These are phyloP conservation scores for Cephus spinipes DNA, from an alignment of 2,888 invertebrate genomes.

Conservation along the genomic window DNA sequence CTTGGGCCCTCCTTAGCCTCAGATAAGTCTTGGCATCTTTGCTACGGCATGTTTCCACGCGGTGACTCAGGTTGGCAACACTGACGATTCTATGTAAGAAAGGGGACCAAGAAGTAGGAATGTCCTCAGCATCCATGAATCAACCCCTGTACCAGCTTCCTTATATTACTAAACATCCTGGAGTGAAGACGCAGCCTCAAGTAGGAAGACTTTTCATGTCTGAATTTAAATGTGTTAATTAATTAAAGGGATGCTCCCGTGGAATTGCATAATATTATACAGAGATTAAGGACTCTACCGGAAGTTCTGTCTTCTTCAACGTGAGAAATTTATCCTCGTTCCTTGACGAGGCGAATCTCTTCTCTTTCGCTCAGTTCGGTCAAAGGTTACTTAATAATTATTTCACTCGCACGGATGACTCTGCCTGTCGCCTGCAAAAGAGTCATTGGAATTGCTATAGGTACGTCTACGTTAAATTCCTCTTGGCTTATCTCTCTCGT, in stretches of 20 bases:
- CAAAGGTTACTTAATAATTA: too few species aligned
- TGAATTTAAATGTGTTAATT: constrained; percentile 33
- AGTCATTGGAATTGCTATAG: too few species aligned
- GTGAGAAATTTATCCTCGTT: too few species aligned
- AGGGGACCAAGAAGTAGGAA: constrained; percentile 1
- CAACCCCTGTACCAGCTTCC: too few species aligned
- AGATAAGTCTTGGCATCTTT: constrained; percentile 5
- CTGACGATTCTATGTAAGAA: constrained; percentile 8
- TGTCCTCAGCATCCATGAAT: background rate
- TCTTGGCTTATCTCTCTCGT: too few species aligned
- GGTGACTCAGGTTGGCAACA: background rate
- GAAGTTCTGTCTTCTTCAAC: too few species aligned
- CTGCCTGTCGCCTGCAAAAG: too few species aligned
- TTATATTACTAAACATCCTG: background rate
- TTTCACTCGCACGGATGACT: too few species aligned
- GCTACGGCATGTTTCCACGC: background rate
- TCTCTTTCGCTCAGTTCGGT: too few species aligned
- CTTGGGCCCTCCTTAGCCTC: constrained; percentile 23
- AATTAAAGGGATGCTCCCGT: constrained; percentile 41
- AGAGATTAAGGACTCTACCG: too few species aligned
- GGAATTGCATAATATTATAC: constrained; percentile 25
- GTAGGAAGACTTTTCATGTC: constrained; percentile 7
- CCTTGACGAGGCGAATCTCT: too few species aligned
- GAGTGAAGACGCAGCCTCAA: background rate
- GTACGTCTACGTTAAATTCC: too few species aligned